Evolutionary conservation across 2,888 invertebrate species (phyloP).

Genomic region (Operophtera brumata): DNA sequence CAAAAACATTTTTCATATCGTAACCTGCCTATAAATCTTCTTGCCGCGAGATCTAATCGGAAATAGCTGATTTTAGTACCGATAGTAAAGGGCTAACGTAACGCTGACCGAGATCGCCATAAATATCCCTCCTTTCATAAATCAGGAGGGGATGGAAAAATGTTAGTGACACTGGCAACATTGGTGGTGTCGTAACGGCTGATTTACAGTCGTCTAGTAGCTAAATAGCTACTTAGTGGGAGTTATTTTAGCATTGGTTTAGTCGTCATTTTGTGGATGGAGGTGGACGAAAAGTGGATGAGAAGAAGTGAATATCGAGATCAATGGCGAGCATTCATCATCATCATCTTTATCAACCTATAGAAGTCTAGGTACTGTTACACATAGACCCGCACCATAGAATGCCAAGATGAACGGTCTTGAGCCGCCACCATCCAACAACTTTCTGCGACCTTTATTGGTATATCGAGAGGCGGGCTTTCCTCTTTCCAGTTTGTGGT

Average conservation of each 20-base stretch:
- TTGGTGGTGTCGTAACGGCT: constrained; percentile 41
- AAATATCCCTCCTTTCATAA: constrained; percentile 52
- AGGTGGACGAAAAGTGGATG: background rate
- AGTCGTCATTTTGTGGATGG: background rate
- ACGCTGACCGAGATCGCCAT: constrained; percentile 48
- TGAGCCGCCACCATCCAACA: too few species aligned
- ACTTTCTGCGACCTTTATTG: too few species aligned
- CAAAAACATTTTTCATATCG: constrained; percentile 32
- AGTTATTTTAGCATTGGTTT: constrained; percentile 16
- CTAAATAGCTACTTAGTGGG: constrained; percentile 16
- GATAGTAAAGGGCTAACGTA: constrained; percentile 37
- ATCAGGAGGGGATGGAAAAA: constrained; percentile 45
- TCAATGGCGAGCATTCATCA: too few species aligned
- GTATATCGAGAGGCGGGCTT: too few species aligned
- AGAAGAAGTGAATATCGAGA: background rate
- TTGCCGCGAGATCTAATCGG: constrained; percentile 34
- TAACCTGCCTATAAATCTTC: constrained; percentile 34
- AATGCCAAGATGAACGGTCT: too few species aligned
- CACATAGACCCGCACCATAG: too few species aligned
- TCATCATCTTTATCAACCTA: too few species aligned
- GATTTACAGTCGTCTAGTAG: constrained; percentile 25
- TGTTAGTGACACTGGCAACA: constrained; percentile 45
- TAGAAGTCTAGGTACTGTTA: too few species aligned
- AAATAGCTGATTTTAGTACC: constrained; percentile 44
- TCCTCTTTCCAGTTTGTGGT: too few species aligned